Conservation (phyloP, 2,888 invertebrate genomes). For the Drosophila stalkeri region DNA sequence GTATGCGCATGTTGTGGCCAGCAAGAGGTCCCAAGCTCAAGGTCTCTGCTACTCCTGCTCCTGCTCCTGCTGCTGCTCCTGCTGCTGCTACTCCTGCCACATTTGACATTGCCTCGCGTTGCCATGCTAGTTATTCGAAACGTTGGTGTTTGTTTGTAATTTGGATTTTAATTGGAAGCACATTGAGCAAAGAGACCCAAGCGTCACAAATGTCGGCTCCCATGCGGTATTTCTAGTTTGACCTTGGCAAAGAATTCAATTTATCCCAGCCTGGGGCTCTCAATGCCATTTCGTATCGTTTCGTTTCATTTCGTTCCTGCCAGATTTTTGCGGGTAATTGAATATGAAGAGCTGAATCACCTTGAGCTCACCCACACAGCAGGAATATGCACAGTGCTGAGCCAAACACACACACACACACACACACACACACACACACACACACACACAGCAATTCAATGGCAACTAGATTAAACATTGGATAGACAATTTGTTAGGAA, state of each 20-base stretch:
- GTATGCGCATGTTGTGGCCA: conserved; percentile 42
- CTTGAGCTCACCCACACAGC: conserved; percentile 11
- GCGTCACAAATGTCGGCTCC: conserved; percentile 19
- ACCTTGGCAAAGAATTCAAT: conserved; percentile 51
- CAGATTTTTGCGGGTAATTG: conserved; percentile 27
- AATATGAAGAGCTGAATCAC: conserved; percentile 13
- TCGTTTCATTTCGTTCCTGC: not conserved
- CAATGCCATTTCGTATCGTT: conserved; percentile 20
- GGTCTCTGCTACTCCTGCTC: conserved; percentile 4
- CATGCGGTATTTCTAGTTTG: conserved; percentile 8
- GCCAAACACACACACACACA: not conserved
- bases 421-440: not conserved
- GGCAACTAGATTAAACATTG: not conserved
- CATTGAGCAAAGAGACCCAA: conserved; percentile 26
- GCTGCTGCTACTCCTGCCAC: not conserved
- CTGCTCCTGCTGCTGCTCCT: not conserved
- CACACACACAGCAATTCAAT: not conserved
- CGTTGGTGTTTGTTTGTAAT: conserved; percentile 60
- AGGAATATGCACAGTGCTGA: too few relatives aligned
- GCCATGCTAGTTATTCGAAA: conserved; percentile 1
- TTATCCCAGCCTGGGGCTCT: conserved; percentile 30
- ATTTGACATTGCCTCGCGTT: not conserved
- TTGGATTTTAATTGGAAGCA: conserved; percentile 71
- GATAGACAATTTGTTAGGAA: not conserved
- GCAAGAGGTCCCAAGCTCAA: conserved; percentile 36